Evolutionary conservation across 2,113 vertebrate species (phyloP).

Genomic region (Galeopterus variegatus): DNA sequence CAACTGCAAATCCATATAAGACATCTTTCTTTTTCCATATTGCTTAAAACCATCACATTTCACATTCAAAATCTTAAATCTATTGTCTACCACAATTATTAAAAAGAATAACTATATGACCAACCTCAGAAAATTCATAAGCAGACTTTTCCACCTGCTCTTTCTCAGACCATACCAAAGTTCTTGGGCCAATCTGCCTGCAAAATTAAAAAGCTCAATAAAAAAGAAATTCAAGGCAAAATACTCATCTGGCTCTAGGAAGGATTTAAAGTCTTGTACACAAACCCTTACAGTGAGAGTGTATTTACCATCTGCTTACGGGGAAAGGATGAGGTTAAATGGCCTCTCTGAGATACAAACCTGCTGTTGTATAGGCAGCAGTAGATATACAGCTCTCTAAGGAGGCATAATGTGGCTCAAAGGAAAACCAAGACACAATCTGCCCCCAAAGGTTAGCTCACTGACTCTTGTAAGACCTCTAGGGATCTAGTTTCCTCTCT

Average conservation of each 20-base stretch:
- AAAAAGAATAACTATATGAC: slow-evolving; percentile 69
- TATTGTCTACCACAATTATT: background rate
- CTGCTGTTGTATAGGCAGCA: accelerated
- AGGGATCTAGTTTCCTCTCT: background rate
- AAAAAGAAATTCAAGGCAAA: slow-evolving; percentile 23
- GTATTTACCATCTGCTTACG: background rate
- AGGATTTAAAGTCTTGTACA: background rate
- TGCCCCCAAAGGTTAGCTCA: background rate
- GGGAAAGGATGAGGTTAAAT: background rate
- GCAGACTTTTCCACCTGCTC: slow-evolving; percentile 95
- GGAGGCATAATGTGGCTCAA: background rate
- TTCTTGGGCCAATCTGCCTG: slow-evolving; percentile 96
- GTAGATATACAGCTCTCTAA: background rate
- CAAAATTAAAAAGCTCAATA: slow-evolving; percentile 78
- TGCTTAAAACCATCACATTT: background rate
- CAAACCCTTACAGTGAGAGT: background rate
- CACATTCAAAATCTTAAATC: background rate
- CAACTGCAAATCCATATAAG: background rate
- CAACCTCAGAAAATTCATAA: slow-evolving; percentile 97
- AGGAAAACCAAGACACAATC: background rate
- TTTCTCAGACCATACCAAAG: slow-evolving; percentile 97
- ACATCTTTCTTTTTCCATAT: background rate
- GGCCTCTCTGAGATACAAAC: background rate
- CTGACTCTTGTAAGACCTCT: background rate
- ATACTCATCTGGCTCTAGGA: slow-evolving; percentile 17